Base-by-base conservation (phyloP, 2,113 vertebrate species). In the Actenoides lindsayi region DNA sequence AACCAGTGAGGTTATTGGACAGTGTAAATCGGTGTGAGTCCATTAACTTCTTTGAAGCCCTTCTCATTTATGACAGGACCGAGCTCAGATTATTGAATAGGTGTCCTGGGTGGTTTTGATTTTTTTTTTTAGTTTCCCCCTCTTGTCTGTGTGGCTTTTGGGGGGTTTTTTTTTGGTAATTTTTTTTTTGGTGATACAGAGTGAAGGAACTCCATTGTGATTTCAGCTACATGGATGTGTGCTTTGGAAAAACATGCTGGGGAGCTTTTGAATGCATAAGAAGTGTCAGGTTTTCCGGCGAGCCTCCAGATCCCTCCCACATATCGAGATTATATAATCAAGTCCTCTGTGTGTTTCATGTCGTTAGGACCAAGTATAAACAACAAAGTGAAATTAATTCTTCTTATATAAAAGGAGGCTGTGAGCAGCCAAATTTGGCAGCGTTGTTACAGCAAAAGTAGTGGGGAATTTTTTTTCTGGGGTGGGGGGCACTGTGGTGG, bases 311-410 rank as follows among this genome's bases (percentile, higher is more conserved):
- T 91, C 81, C 57, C 48, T 83, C 89, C 89, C 63, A 76, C 87
- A 1, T 93, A 94, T 59, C 59, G 50, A 95, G 67, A 79, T 97
- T 94, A 83, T 91, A 74, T 89, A 95, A 93, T 92, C 65, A 73
- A 91, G 87, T 89, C 50, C 64, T 83, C 14, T 85, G 59, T 74
- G 62, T 83, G 46, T 93, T 95, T 83, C 42, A 25, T 89, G 91
- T 89, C 14, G 27, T 73, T 94, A 89, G 89, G 94, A 85, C 70
- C 79, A 96, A 96, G 89, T 85, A 87, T 83, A 91, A 94, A 91
- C 31, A 93, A 81, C 70, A 83, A 65, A 87, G 50, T 93, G 81
- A 93, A 92, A 80, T 94, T 63, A 80, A 51, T 89, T 93, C 31
- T 73, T 71, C 28, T 85, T 92, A 89, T 84, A 31, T 93, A n/a